These are phyloP conservation scores for fruit fly (Drosophila melanogaster) DNA, from an alignment of 1,140 invertebrate species.

Conservation along the genomic window Release_6_plus_ISO1_MT NT_033777.3:12230001-12230500, in stretches of 20 bases:
- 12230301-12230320: constrained; percentile 67
- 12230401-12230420: constrained; percentile 14
- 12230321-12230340: constrained; percentile 33
- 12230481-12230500: not conserved
- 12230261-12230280: constrained; percentile 78
- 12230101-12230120: not conserved
- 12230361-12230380: constrained; percentile 53
- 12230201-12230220: constrained; percentile 90
- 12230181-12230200: constrained; percentile 69
- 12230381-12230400: constrained; percentile 8
- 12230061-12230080: constrained; percentile 81
- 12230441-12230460: constrained; percentile 80
- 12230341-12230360: constrained; percentile 20
- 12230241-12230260: constrained; percentile 79
- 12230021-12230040: constrained; percentile 69
- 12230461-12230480: constrained; percentile 11
- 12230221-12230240: constrained; percentile 86
- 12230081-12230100: constrained; percentile 82
- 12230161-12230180: constrained; percentile 87
- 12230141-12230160: constrained; percentile 88
- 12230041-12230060: constrained; percentile 85
- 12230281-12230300: constrained; percentile 72
- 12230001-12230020: constrained; percentile 78
- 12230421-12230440: constrained; percentile 80
- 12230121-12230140: not conserved